Evolutionary conservation across 2,113 vertebrate genomes (phyloP), one percentile per base, ranked within the genome.

Genomic region (Acrocephalus arundinaceus): DNA sequence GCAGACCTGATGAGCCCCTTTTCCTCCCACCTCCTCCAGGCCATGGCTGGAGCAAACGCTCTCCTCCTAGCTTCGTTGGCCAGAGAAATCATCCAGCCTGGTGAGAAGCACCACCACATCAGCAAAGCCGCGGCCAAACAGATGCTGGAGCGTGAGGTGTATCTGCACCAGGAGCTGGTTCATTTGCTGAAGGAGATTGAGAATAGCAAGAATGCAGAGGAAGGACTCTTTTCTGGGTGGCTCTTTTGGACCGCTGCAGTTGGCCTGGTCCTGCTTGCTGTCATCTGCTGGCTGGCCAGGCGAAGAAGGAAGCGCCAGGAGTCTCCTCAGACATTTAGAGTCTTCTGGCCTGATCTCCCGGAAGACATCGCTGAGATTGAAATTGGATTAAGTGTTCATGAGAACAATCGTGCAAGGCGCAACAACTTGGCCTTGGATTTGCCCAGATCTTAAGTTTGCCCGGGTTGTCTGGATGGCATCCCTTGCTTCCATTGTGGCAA

Each of bases 321-420:
- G 0, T 77, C 79, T 77, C 49, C 72, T 63, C 30, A 48, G 1
- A 14, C 3, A 0, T 3, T 77, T 11, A 55, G 1, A 43, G 49
- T 84, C 49, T 76, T 31, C 49, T 84, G 87, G 55, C 79, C 72
- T 49, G 57, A 77, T 70, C 79, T 90, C 58, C 63, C 87, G 49
- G 87, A 62, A 77, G 63, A 49, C 8, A 84, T 77, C 6, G 65
- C 15, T 37, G 22, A 77, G 57, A 55, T 90, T 23, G 35, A 70
- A 70, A 84, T 90, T 35, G 80, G 24, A 30, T 41, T 89, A 68
- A 70, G 55, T 19, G 72, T 63, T 71, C 43, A 23, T 71, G 6
- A 90, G 3, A 13, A 11, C 22, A 28, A 51, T 20, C 18, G 27
- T 5, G 4, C 43, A 16, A 70, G 18, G 25, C 57, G 35, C 35